Base-by-base conservation (phyloP, 2,888 invertebrate species). In the Nomada goodeniana region DNA sequence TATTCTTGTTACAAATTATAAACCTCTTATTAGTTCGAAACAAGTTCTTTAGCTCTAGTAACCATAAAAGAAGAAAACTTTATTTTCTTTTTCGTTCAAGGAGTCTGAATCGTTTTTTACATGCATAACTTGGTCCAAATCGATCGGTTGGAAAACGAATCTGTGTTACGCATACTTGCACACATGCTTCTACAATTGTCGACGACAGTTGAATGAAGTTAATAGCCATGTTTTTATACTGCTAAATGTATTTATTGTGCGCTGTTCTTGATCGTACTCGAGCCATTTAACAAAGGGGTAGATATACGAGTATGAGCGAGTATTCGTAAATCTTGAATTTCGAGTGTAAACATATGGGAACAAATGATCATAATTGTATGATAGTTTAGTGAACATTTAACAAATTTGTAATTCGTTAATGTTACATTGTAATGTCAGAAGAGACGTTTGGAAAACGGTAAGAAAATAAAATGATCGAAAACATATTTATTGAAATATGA, bases 1-100 rank as follows among this genome's bases (percentile, higher is more conserved):
- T 26, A 47, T 83, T 81, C 68, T 78, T 76, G 69, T 80, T 79
- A 74, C 65, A 52, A 55, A 76, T 55, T 73, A 71, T 60, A 52
- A 11, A 59, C 47, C 23, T 72, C 47, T 64, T 64, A 63, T 50
- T 42, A n/a, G 36, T 29, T 29, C 47, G n/a, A 63, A 55, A 26
- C 60, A 2, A 64, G 73, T 74, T 29, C 67, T 67, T 67, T 29
- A 61, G n/a, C 11, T 69, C 44, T 52, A 50, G 9, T 42, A 55
- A 59, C 4, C 44, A 23, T 44, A 18, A 42, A 67, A 26, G 29
- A 29, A 13, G 36, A 23, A n/a, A 59, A 55, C 10, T 53, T 69
- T 47, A 26, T 36, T 5, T 70, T 47, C 47, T 15, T 15, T 55
- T 26, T n/a, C 20, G 26, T 55, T 70, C 13, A 36, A 13, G 20